phyloP scores from a whole-genome alignment of 2,113 vertebrate species.

The Pluvialis apricaria region DNA sequence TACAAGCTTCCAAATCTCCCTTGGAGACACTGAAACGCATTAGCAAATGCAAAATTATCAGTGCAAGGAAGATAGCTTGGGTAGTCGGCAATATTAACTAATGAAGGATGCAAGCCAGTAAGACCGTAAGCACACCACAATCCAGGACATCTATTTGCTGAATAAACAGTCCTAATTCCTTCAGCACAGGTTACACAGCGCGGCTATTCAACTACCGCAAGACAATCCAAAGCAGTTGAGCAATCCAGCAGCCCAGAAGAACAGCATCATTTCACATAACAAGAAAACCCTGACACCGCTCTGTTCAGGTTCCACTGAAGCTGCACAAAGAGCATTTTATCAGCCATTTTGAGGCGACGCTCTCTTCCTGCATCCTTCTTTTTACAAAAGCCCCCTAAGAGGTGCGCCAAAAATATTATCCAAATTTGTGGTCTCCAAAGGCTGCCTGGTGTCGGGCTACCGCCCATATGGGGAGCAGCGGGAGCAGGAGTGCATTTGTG shows the following conservation, averaged over 20 bases:
- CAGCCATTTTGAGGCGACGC: neutral
- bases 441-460: neutral
- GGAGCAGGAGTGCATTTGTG: neutral
- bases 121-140: neutral
- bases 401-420: neutral
- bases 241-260: constrained; percentile 1
- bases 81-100: neutral
- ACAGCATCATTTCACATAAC: neutral
- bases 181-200: constrained; percentile 18
- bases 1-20: neutral
- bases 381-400: neutral
- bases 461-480: accelerated
- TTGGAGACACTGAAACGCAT: neutral
- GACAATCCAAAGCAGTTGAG: constrained; percentile 43
- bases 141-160: constrained; percentile 55
- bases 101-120: constrained; percentile 21
- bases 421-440: neutral
- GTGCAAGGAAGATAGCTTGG: neutral
- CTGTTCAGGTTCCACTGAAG: neutral
- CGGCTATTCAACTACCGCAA: constrained; percentile 40
- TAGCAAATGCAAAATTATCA: neutral
- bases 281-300: constrained; percentile 13
- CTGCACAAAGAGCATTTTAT: constrained; percentile 3
- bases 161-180: constrained; percentile 53
- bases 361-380: neutral